Percentiles rank a stretch among this genome's conserved stretches.
These are phyloP conservation scores for Lepidurus packardi DNA, from an alignment of 1,140 invertebrate genomes.

Conservation along the genomic window DNA sequence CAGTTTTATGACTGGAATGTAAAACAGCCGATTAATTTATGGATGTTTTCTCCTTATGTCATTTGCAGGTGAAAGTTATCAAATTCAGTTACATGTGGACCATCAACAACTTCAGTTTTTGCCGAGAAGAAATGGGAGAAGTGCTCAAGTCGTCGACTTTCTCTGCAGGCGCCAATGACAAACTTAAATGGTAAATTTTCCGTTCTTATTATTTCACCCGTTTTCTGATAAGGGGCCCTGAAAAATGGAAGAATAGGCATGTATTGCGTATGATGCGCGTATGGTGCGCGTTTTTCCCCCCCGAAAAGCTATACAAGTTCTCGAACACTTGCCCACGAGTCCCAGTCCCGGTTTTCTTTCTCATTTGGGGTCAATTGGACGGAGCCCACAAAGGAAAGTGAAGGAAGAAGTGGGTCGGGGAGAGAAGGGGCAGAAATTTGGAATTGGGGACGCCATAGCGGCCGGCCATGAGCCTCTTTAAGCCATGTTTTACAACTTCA, in stretches of 20 bases:
- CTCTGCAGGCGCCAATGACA: constrained; percentile 97
- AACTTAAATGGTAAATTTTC: constrained; percentile 89
- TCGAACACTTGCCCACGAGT: background rate
- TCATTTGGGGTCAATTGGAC: constrained; percentile 15
- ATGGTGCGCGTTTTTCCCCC: background rate
- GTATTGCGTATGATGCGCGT: background rate
- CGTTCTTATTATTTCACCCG: background rate
- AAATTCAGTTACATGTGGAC: constrained; percentile 99
- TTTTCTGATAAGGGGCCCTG: constrained; percentile 29
- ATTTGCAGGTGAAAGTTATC: constrained; percentile 92
- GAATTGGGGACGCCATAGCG: background rate
- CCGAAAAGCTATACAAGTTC: background rate
- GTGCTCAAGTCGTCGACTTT: constrained; percentile 99
- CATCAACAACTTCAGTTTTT: constrained; percentile 99
- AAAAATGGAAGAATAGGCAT: background rate
- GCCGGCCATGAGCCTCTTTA: constrained; percentile 11
- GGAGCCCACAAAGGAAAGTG: constrained; percentile 20
- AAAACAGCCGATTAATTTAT: background rate
- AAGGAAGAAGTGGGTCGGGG: constrained; percentile 10
- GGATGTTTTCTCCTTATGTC: constrained; percentile 34
- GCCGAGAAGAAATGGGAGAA: constrained; percentile 99
- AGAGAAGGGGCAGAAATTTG: constrained; percentile 17
- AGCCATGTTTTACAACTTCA: no score
- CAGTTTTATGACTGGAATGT: constrained; percentile 10
- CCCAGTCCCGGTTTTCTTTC: constrained; percentile 14